Base-by-base conservation (phyloP, 2,113 vertebrate species). In the Thalassoma bifasciatum region DNA sequence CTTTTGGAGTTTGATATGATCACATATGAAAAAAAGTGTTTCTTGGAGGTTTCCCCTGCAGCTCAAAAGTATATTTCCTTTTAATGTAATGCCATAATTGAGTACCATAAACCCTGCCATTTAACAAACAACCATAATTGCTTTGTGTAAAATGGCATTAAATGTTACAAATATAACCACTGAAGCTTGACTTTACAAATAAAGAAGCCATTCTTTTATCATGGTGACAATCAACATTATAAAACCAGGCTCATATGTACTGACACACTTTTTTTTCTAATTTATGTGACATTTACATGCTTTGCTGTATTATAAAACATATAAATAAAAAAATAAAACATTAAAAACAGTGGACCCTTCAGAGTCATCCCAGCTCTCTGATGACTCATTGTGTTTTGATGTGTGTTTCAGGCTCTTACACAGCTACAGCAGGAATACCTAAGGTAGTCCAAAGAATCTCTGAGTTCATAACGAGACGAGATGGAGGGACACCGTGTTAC, bases 381-480 rank as follows among this genome's bases (percentile, higher is more conserved):
- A 46, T 16, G 13, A 24, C 46, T 30, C 16, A 23, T 11, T 46
- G 5, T 40, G 23, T 11, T 30, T 34, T 22, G 51, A 2, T 50
- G 36, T 24, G 44, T 46, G 16, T 34, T 67, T 34, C 62, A 94
- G 94, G 93, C 46, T 88, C 91, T 3, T 93, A 94, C 7, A 78
- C 77, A 10, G 8, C n/a, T 5, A 8, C 50, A 37, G 2, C 5
- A 1, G 92, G 93, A 1, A 78, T 90, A 5, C 2, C 64, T 38
- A 61, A 85, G 19, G 62, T 93, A 16, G 42, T 77, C n/a, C 22
- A 67, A 0, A 80, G 64, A 24, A 7, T 95, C 42, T 86, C 90
- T 34, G 67, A 86, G 17, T 95, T 90, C 78, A 91, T 95, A 51
- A 78, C 47, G 2, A 85, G 60, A 58, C 86, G 93, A 63, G 94